Percentiles rank a stretch among this genome's conserved stretches.
These are phyloP conservation scores for Drosophila lini DNA, from an alignment of 1,140 invertebrate genomes.

Conservation along the genomic window DNA sequence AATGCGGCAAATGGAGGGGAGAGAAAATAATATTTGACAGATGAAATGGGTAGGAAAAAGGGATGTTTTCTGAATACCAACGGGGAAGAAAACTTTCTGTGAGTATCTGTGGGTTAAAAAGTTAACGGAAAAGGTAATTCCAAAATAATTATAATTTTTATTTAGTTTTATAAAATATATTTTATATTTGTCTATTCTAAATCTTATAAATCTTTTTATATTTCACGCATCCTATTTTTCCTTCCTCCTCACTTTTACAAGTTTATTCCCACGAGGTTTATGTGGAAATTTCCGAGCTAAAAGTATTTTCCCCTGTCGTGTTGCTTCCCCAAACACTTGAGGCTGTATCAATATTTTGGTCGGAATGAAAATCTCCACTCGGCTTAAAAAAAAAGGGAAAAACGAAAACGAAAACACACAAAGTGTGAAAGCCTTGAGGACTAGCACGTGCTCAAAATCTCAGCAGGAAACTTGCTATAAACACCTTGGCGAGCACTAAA, in stretches of 20 bases:
- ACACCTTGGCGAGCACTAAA: constrained; percentile 75
- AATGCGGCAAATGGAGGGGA: constrained; percentile 49
- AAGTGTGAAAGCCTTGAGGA: constrained; percentile 67
- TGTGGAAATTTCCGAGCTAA: neutral
- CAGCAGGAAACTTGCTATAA: constrained; percentile 64
- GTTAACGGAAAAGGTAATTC: rapidly evolving
- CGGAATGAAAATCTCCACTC: constrained; percentile 31
- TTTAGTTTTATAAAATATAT: neutral
- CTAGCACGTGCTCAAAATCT: constrained; percentile 76
- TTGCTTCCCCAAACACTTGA: constrained; percentile 28
- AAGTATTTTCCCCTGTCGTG: constrained; percentile 22
- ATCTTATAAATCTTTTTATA: neutral
- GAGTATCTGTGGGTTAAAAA: neutral
- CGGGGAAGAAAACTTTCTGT: neutral
- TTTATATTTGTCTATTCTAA: neutral
- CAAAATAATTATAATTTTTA: neutral
- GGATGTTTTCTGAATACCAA: neutral
- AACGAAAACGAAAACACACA: constrained; percentile 45
- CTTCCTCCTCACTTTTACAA: neutral
- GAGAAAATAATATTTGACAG: neutral
- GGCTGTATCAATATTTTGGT: constrained; percentile 70
- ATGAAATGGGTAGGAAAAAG: constrained; percentile 11
- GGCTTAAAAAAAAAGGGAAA: constrained; percentile 32
- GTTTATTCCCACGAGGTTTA: constrained; percentile 8
- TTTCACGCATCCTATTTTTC: neutral